These are phyloP conservation scores for Montipora cactus DNA, from an alignment of 64 coral and sea anemone genomes.

Conservation along the genomic window DNA sequence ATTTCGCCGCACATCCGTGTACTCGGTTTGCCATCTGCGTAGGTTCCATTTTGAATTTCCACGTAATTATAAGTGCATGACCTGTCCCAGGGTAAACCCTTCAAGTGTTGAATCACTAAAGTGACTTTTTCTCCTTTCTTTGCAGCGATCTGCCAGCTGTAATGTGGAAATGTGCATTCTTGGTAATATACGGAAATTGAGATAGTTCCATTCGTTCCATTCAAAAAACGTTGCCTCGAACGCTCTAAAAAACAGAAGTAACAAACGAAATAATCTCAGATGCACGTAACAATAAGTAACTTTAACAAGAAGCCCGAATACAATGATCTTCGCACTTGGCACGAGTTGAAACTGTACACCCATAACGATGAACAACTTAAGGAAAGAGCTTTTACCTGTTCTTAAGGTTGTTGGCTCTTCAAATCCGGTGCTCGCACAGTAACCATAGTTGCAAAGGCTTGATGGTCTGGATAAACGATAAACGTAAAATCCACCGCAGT, in stretches of 20 bases:
- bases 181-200: not conserved
- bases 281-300: no score
- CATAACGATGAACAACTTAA: no score
- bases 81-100: not conserved
- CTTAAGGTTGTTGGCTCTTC: no score
- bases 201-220: no score
- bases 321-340: no score
- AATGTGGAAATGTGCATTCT: not conserved
- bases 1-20: not conserved
- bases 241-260: no score
- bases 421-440: slow-evolving; percentile 26
- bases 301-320: no score
- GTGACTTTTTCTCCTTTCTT: not conserved
- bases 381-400: no score
- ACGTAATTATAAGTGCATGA: not conserved
- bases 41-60: not conserved
- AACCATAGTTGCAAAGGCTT: not conserved
- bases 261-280: no score
- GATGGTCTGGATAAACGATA: not conserved
- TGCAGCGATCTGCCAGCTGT: slow-evolving; percentile 2
- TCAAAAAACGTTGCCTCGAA: no score
- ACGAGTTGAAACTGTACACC: no score
- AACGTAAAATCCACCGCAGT: slow-evolving; percentile 54
- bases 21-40: not conserved
- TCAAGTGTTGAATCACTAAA: not conserved